Base-by-base conservation (phyloP, 2,888 invertebrate genomes). In the Oxyteleia sp. region DNA sequence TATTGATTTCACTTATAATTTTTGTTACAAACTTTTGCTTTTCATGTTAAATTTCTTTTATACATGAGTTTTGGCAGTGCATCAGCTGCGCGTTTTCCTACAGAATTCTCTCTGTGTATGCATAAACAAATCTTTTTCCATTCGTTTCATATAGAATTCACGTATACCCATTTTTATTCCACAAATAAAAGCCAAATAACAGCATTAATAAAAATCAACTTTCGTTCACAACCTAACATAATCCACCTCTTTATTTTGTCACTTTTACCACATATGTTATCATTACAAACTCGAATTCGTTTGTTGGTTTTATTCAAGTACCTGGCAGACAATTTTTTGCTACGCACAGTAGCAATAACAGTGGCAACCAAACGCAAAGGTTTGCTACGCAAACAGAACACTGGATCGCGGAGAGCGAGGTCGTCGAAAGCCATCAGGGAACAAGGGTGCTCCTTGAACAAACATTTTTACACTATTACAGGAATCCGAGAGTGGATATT, bases 391-490 rank as follows among this genome's bases (percentile, higher is more conserved):
- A 88, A 87, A 91, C 88, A 86, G 59, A 66, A 76, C 59, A 72
- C 61, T 68, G 82, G 72, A 84, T 83, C 84, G 79, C 64, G 63
- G 68, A 38, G 43, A 51, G 81, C 15, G 74, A 71, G 51, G 64
- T 47, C 64, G 49, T 61, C 16, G 63, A 55, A 64, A 79, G 53
- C 63, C 43, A 57, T 72, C 84, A 59, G 82, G 81, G 72, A 72
- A 80, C 75, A 71, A 86, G 84, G 88, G 71, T 41, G 82, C 85
- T 88, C 81, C 87, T 89, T 88, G 84, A 84, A 87, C 88, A 92
- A 92, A 92, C 91, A 91, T 92, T 93, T 93, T 92, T 91, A 90
- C 87, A 87, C 90, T 90, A 90, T 91, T 91, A 89, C 87, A 85
- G 68, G 87, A 89, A 90, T 89, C 87, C 87, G 87, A 87, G 87